Conservation (phyloP, 2,113 vertebrate genomes). For the Paratilapia polleni region DNA sequence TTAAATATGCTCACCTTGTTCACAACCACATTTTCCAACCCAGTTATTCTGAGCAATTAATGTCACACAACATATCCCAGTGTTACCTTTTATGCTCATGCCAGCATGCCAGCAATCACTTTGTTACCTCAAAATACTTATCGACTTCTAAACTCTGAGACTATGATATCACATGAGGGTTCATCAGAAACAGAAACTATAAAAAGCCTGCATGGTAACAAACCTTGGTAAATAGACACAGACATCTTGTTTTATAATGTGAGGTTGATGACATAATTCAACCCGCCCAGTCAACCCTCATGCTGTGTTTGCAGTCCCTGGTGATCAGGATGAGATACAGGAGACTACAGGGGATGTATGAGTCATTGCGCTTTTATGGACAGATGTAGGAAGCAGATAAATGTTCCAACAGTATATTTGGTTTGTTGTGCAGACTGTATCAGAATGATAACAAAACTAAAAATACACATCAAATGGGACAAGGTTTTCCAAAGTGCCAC, state of each 20-base stretch:
- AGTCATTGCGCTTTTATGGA: constrained; percentile 33
- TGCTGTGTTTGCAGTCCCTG: constrained; percentile 18
- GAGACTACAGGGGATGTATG: constrained; percentile 33
- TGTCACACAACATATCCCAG: constrained; percentile 1
- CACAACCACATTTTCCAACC: not conserved
- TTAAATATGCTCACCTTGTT: not conserved
- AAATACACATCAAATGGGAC: not conserved
- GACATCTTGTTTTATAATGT: constrained; percentile 15
- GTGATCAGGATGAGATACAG: constrained; percentile 45
- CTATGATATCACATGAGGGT: constrained; percentile 49
- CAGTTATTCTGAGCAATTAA: not conserved
- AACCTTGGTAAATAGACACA: constrained; percentile 48
- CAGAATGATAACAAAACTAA: not conserved
- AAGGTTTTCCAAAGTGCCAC: not conserved
- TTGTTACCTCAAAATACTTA: constrained; percentile 9
- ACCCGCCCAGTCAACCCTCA: constrained; percentile 40
- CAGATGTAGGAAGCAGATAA: constrained; percentile 35
- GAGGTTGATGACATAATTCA: constrained; percentile 48
- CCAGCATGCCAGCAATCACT: constrained; percentile 1
- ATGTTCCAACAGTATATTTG: not conserved
- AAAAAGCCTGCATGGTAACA: constrained; percentile 32
- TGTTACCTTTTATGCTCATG: not conserved
- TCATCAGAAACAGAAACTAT: constrained; percentile 27
- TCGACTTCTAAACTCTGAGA: constrained; percentile 16
- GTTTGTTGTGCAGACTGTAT: not conserved